Conservation (phyloP, 2,797 vertebrate species). For the Sciurus carolinensis region DNA sequence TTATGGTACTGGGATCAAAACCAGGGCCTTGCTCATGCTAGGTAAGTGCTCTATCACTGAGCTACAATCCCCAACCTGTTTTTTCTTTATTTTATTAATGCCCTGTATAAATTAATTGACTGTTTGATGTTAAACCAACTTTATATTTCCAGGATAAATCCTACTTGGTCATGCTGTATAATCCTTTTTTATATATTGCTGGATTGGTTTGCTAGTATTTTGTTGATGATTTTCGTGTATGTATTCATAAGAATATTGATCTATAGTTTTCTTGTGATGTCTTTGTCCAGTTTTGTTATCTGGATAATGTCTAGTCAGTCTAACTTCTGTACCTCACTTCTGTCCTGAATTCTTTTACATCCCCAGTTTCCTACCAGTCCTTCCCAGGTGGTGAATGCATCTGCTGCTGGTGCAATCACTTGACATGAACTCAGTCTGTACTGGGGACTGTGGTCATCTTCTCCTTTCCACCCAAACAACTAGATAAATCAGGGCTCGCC, state of each 20-base stretch:
- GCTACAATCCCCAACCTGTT: background rate
- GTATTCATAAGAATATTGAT: background rate
- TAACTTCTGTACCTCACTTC: background rate
- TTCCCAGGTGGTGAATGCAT: background rate
- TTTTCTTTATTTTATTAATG: constrained; percentile 61
- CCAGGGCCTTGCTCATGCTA: no score
- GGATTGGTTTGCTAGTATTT: constrained; percentile 54
- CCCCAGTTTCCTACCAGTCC: background rate
- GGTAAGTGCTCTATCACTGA: no score
- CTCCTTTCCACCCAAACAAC: background rate
- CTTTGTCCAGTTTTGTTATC: constrained; percentile 50
- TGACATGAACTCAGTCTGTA: background rate
- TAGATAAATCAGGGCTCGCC: background rate
- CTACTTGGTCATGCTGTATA: background rate
- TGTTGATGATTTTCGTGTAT: constrained; percentile 51
- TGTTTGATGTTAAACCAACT: constrained; percentile 21
- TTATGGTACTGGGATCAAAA: no score
- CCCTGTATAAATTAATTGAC: constrained; percentile 4
- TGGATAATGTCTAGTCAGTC: background rate
- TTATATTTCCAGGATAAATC: constrained; percentile 30
- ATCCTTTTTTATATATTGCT: constrained; percentile 40
- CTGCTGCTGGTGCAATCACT: background rate
- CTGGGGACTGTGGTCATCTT: background rate
- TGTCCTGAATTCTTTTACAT: background rate
- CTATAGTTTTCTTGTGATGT: constrained; percentile 12